These are phyloP conservation scores for Phragmatobia fuliginosa DNA, from an alignment of 2,888 invertebrate genomes.

Conservation along the genomic window DNA sequence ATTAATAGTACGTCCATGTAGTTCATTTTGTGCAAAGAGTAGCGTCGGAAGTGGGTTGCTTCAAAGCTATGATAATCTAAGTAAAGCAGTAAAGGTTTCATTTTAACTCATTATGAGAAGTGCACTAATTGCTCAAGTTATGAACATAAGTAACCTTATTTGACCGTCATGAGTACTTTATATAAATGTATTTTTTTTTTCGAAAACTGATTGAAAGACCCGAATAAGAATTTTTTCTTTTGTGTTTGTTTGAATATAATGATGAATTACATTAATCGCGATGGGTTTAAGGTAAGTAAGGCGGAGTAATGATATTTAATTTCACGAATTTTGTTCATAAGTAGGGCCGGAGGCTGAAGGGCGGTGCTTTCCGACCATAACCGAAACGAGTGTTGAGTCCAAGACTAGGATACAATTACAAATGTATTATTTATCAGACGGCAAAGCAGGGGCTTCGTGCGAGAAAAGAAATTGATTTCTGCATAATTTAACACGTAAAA, in stretches of 20 bases:
- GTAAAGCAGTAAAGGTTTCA: not conserved
- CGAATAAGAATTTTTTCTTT: not conserved
- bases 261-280: slow-evolving; percentile 14
- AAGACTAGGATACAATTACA: slow-evolving; percentile 78
- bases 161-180: not conserved
- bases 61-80: not conserved
- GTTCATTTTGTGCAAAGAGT: too few relatives aligned
- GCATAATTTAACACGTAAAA: slow-evolving; percentile 85
- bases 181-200: slow-evolving; percentile 1
- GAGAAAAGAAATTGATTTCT: slow-evolving; percentile 85
- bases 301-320: slow-evolving; percentile 8
- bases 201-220: not conserved
- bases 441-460: slow-evolving; percentile 68
- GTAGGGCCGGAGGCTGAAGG: not conserved
- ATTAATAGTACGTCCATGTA: too few relatives aligned
- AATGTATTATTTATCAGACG: slow-evolving; percentile 82
- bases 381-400: slow-evolving; percentile 45
- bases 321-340: slow-evolving; percentile 8
- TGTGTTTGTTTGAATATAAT: slow-evolving; percentile 5
- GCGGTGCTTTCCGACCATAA: slow-evolving; percentile 14
- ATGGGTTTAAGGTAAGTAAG: slow-evolving; percentile 10
- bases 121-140: not conserved
- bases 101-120: not conserved
- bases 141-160: slow-evolving; percentile 4
- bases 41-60: not conserved